Evolutionary conservation across 2,888 invertebrate species (phyloP).

Genomic region (Xanthorhoe spadicearia): DNA sequence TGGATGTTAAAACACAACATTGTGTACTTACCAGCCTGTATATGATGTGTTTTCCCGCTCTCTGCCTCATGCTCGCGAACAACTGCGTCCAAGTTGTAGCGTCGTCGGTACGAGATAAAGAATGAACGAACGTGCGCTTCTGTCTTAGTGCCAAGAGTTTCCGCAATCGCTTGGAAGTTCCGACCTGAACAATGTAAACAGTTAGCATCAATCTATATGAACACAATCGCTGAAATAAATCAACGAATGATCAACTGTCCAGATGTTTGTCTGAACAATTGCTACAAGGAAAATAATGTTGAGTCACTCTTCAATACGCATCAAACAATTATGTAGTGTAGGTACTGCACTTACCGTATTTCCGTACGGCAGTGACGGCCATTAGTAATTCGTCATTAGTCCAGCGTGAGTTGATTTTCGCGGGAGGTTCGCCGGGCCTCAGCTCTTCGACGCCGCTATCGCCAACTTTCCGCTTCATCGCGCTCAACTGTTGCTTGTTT

Average conservation of each 20-base stretch:
- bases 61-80: conserved; percentile 94
- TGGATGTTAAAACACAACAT: not conserved
- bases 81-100: conserved; percentile 94
- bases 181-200: conserved; percentile 80
- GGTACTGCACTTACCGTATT: conserved; percentile 89
- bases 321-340: not conserved
- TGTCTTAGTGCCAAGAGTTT: conserved; percentile 97
- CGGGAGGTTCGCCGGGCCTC: conserved; percentile 86
- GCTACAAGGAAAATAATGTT: not conserved
- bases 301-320: not conserved
- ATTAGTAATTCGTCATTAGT: conserved; percentile 95
- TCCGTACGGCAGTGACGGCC: conserved; percentile 94
- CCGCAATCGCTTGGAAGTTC: conserved; percentile 97
- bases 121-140: conserved; percentile 96
- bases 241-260: too few species aligned
- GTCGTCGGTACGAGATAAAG: conserved; percentile 95
- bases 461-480: conserved; percentile 91
- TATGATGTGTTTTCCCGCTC: conserved; percentile 85
- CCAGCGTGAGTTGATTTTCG: conserved; percentile 94
- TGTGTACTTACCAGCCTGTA: conserved; percentile 69
- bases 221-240: too few species aligned
- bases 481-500: conserved; percentile 96
- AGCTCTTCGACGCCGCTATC: conserved; percentile 85
- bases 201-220: too few species aligned
- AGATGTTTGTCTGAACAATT: too few species aligned